phyloP scores from a whole-genome alignment of 2,113 vertebrate genomes.

The Phaethornis superciliosus region DNA sequence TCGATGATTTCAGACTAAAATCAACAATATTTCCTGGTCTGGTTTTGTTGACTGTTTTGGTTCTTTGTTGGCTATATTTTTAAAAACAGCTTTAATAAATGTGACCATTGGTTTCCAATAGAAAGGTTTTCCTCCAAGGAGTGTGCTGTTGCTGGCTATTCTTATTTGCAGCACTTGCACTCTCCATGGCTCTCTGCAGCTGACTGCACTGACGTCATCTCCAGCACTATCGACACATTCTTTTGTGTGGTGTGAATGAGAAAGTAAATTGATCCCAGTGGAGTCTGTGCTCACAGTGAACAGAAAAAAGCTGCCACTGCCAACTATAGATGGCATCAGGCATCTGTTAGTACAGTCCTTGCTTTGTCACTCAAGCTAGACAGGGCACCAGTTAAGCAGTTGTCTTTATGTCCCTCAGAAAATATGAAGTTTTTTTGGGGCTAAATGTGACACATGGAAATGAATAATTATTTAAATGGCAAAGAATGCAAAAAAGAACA shows the following conservation, averaged over 20 bases:
- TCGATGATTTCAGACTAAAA: not conserved
- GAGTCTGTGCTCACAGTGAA: slow-evolving; percentile 28
- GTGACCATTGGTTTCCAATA: not conserved
- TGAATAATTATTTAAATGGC: not conserved
- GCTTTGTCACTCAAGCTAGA: not conserved
- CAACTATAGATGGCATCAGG: slow-evolving; percentile 67
- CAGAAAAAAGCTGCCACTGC: slow-evolving; percentile 10
- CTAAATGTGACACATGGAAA: not conserved
- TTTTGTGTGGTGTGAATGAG: slow-evolving; percentile 64
- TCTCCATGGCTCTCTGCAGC: slow-evolving; percentile 47
- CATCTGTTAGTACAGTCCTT: not conserved
- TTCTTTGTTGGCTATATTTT: not conserved
- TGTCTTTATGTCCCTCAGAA: not conserved
- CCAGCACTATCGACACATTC: slow-evolving; percentile 64
- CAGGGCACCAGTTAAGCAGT: not conserved
- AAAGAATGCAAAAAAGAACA: slow-evolving; percentile 2
- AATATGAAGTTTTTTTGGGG: accelerated
- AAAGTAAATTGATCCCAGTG: slow-evolving; percentile 71
- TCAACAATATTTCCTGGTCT: not conserved
- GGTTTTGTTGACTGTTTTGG: not conserved
- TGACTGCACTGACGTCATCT: slow-evolving; percentile 47
- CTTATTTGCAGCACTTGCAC: not conserved
- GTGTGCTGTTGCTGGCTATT: not conserved
- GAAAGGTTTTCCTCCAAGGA: not conserved
- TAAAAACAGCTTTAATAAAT: not conserved